These are phyloP conservation scores for Cryptophagus acutangulus DNA, from an alignment of 2,888 invertebrate species.

Conservation along the genomic window DNA sequence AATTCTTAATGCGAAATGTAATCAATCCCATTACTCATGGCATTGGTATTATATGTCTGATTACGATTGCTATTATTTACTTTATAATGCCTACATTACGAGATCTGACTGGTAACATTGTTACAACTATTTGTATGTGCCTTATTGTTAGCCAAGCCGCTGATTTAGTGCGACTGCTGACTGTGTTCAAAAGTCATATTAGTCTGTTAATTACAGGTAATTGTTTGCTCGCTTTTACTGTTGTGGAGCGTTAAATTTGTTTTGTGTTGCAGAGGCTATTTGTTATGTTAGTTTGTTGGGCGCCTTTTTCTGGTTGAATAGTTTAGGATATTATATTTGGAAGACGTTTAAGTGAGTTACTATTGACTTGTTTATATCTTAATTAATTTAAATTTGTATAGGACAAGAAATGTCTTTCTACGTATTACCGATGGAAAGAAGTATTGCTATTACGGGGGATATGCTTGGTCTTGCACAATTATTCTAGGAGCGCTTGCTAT, in stretches of 20 bases:
- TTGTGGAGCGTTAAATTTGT: not conserved
- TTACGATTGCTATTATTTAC: constrained; percentile 72
- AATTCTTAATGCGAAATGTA: constrained; percentile 69
- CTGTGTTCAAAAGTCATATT: constrained; percentile 73
- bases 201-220: constrained; percentile 76
- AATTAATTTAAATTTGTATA: constrained; percentile 37
- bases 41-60: constrained; percentile 64
- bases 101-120: constrained; percentile 78
- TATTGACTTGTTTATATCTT: not conserved
- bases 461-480: constrained; percentile 72
- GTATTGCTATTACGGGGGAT: constrained; percentile 81
- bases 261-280: constrained; percentile 62
- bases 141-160: constrained; percentile 73
- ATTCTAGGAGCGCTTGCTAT: constrained; percentile 69
- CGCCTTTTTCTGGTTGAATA: constrained; percentile 83
- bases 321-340: constrained; percentile 84
- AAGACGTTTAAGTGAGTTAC: constrained; percentile 69
- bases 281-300: constrained; percentile 71
- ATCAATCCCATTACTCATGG: constrained; percentile 74
- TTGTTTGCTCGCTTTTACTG: not conserved
- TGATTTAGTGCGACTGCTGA: constrained; percentile 72
- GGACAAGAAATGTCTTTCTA: constrained; percentile 78
- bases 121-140: constrained; percentile 75
- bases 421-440: constrained; percentile 80
- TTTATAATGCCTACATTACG: constrained; percentile 77